Percentiles rank a stretch among this genome's conserved stretches.
phyloP scores from a whole-genome alignment of 2,113 vertebrate species.

The Phalacrocorax carbo region DNA sequence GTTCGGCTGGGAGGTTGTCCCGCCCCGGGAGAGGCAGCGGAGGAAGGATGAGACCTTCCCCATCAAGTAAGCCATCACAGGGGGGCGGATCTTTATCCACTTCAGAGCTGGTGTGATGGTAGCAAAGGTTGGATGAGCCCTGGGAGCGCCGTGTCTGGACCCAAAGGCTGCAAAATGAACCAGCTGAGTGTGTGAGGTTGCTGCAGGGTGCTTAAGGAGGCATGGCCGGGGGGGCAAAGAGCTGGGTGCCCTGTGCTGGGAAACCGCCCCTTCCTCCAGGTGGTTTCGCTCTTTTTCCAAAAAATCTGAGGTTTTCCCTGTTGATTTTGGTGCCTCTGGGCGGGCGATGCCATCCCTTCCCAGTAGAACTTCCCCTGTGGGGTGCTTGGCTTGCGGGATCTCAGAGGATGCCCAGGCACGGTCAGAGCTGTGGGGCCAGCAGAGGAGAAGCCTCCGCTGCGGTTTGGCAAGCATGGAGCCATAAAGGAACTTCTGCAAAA shows the following conservation, averaged over 20 bases:
- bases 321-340: background rate
- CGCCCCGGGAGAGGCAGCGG: conserved; percentile 73
- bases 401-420: rapidly evolving
- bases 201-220: background rate
- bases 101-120: background rate
- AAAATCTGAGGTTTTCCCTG: background rate
- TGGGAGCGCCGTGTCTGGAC: rapidly evolving
- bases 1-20: conserved; percentile 90
- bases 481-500: background rate
- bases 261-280: background rate
- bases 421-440: background rate
- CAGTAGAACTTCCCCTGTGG: rapidly evolving
- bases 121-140: background rate
- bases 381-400: background rate
- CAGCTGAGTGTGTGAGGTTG: rapidly evolving
- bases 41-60: conserved; percentile 94
- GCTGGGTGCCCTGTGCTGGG: background rate
- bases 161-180: background rate
- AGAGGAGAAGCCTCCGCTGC: background rate
- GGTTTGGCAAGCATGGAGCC: rapidly evolving
- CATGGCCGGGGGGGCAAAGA: background rate
- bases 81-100: rapidly evolving
- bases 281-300: background rate
- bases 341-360: rapidly evolving
- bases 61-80: conserved; percentile 80